Evolutionary conservation across 2,113 vertebrate species (phyloP).

Genomic region (Scomber colias): DNA sequence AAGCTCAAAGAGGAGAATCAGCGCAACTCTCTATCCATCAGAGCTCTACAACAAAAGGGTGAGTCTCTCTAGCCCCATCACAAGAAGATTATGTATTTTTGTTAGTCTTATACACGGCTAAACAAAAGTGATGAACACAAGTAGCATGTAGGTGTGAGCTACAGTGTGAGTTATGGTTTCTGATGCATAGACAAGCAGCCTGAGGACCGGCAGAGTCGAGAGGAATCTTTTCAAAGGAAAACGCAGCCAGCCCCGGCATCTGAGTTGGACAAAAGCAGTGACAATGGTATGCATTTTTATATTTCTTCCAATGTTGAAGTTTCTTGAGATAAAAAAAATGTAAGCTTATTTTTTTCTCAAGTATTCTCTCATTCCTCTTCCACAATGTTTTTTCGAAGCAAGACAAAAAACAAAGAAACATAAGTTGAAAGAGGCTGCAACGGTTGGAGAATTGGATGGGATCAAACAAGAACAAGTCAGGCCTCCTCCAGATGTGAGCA

Average conservation of each 20-base stretch:
- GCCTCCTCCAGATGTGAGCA: neutral
- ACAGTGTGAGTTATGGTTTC: constrained; percentile 9
- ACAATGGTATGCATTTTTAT: constrained; percentile 8
- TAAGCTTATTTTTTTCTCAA: neutral
- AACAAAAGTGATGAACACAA: neutral
- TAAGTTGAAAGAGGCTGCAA: neutral
- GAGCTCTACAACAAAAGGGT: constrained; percentile 23
- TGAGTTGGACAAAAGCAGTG: constrained; percentile 1
- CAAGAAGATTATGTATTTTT: neutral
- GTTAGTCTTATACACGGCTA: neutral
- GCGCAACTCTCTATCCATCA: accelerated
- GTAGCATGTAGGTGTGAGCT: neutral
- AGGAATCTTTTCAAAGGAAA: constrained; percentile 2
- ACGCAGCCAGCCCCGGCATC: neutral
- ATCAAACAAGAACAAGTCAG: neutral
- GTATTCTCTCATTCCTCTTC: neutral
- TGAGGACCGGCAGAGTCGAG: neutral
- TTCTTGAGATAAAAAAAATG: too few relatives aligned
- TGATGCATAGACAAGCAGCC: constrained; percentile 26
- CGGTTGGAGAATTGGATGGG: neutral
- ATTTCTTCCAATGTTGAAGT: neutral
- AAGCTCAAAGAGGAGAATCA: neutral
- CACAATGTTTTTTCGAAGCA: neutral
- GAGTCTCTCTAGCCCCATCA: constrained; percentile 15
- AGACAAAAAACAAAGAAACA: neutral